phyloP scores from a whole-genome alignment of 1,140 invertebrate species.

The Paraescarpia echinospica region DNA sequence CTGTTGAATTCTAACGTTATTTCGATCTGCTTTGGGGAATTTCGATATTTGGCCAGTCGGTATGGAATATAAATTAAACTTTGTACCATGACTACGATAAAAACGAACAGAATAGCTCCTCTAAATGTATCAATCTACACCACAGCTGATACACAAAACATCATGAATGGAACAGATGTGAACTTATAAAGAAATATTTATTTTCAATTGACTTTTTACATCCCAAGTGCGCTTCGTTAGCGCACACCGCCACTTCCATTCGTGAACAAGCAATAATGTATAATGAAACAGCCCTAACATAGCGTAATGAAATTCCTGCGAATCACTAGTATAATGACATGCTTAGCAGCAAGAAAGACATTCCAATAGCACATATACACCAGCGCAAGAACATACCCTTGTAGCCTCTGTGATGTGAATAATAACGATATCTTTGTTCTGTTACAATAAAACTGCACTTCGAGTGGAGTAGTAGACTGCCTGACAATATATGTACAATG shows the following conservation, averaged over 20 bases:
- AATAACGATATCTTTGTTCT: neutral
- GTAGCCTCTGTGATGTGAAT: neutral
- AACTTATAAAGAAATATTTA: neutral
- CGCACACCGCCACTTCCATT: neutral
- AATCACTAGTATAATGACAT: neutral
- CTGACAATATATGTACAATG: neutral
- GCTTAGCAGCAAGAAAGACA: neutral
- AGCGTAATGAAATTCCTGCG: neutral
- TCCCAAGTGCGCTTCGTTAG: neutral
- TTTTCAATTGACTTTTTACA: constrained; percentile 2
- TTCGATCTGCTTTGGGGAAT: no score
- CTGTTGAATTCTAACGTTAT: no score
- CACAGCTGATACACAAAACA: neutral
- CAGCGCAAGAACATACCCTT: neutral
- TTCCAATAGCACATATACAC: neutral
- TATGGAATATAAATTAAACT: no score
- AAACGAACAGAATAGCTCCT: no score
- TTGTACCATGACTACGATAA: no score
- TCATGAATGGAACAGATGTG: neutral
- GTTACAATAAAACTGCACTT: neutral
- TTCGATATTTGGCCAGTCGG: no score
- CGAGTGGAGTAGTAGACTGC: neutral
- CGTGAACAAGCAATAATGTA: neutral
- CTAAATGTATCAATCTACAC: neutral
- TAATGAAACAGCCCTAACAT: neutral